Evolutionary conservation across 1,140 invertebrate genomes (phyloP), one percentile per base, ranked within the genome.

Genomic region (Dufourea novaeangliae): DNA sequence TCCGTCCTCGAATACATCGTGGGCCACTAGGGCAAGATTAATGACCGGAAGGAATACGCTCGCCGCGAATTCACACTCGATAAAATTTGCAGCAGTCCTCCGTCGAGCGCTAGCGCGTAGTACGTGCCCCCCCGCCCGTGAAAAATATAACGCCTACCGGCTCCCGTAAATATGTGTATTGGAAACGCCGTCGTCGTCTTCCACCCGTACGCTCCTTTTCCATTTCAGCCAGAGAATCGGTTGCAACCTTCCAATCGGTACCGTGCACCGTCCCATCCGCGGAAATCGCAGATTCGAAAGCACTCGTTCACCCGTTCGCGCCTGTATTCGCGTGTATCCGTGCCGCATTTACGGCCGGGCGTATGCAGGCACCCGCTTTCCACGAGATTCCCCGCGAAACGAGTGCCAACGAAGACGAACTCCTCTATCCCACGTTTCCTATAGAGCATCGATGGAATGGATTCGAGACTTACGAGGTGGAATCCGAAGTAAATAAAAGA

Each of bases 41-140:
- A 86, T 86, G 84, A 86, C 83, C 83, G 84, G 84, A 85, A 86
- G 72, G 75, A 77, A 72, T 70, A 63, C 74, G 71, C 75, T 70
- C 71, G 68, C 76, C 50, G 71, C 57, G 77, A 85, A 77, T 86
- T 86, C 77, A 86, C 83, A 85, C 84, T 82, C 84, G 84, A 86
- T 86, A 85, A 85, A 86, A 86, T 86, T 86, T 86, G 61, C 80
- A 86, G 69, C 74, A 64, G 34, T 37, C 41, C 73, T 27, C 29
- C 76, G 34, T 62, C 46, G 72, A 57, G 72, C 71, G 62, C 82
- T n/a, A n/a, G n/a, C 46, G 20, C 44, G 44, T 20, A 14, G 44
- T n/a, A 27, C 52, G 25, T 82, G 79, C 79, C 27, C 44, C 17
- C 12, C 17, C 37, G 52, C 37, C 44, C 41, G 41, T 62, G 73